Percentiles rank a stretch among this genome's conserved stretches.
These are phyloP conservation scores for Neria commutata DNA, from an alignment of 2,888 invertebrate genomes.

Conservation along the genomic window DNA sequence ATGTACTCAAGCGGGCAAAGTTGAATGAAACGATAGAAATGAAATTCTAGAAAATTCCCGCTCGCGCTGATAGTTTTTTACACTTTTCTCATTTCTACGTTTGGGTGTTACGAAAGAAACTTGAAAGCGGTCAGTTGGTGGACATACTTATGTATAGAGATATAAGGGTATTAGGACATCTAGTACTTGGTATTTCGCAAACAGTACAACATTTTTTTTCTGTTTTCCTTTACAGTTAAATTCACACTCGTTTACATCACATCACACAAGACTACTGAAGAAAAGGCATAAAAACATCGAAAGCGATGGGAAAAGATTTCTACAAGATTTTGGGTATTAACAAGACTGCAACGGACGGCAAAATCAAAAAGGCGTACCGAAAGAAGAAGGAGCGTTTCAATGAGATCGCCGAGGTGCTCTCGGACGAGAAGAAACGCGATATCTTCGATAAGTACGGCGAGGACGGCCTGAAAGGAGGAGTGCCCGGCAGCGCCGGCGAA, in stretches of 20 bases:
- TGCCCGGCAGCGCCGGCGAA: slow-evolving; percentile 68
- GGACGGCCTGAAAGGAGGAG: slow-evolving; percentile 86
- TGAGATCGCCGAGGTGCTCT: slow-evolving; percentile 94
- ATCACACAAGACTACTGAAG: neutral
- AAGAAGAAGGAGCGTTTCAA: slow-evolving; percentile 96
- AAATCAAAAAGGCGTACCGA: slow-evolving; percentile 96
- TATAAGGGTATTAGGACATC: neutral
- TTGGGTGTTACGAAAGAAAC: too few relatives aligned
- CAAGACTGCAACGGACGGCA: slow-evolving; percentile 90
- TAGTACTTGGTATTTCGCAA: neutral
- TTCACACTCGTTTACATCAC: neutral
- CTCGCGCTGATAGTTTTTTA: neutral
- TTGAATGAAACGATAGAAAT: too few relatives aligned
- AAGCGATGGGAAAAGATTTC: slow-evolving; percentile 95
- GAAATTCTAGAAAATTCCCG: slow-evolving; percentile 23
- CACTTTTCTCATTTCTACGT: neutral
- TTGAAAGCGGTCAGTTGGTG: too few relatives aligned
- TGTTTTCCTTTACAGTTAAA: slow-evolving; percentile 17
- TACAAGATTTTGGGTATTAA: slow-evolving; percentile 90
- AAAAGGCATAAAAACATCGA: slow-evolving; percentile 1
- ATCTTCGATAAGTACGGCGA: slow-evolving; percentile 93
- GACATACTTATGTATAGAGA: too few relatives aligned
- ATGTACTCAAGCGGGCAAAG: too few relatives aligned
- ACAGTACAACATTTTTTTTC: slow-evolving; percentile 4
- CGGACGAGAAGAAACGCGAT: slow-evolving; percentile 94